phyloP scores from a whole-genome alignment of 2,113 vertebrate species.

The Glaucidium brasilianum region DNA sequence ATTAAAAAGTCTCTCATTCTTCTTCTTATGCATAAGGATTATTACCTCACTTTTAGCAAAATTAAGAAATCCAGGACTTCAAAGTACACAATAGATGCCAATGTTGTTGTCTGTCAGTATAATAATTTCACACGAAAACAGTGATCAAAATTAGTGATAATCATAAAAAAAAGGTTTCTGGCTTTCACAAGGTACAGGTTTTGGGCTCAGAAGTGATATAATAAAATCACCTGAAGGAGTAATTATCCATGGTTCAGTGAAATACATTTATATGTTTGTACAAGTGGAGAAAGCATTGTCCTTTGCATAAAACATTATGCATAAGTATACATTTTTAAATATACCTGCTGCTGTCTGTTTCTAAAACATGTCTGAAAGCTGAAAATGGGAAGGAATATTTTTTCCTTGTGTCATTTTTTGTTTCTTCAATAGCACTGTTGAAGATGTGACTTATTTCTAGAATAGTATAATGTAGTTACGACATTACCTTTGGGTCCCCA shows the following conservation, averaged over 20 bases:
- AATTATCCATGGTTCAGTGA: neutral
- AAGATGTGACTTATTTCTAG: neutral
- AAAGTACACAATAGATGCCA: neutral
- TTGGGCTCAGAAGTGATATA: neutral
- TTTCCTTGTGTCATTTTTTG: neutral
- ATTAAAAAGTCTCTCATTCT: neutral
- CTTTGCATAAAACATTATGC: neutral
- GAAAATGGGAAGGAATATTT: neutral
- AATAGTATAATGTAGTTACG: neutral
- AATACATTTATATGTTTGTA: neutral
- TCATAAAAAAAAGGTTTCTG: neutral
- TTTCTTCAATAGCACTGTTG: neutral
- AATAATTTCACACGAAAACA: neutral
- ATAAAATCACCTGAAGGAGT: neutral
- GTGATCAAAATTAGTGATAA: neutral
- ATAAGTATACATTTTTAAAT: neutral
- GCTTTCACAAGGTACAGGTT: neutral
- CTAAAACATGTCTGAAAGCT: neutral
- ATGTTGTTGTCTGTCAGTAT: neutral
- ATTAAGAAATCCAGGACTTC: neutral
- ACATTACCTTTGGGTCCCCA: neutral
- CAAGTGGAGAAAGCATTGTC: neutral
- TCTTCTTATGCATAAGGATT: neutral
- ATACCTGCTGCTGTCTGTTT: neutral
- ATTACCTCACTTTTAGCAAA: neutral